A percentile compares a stretch with the other conserved stretches of the same genome.
These are phyloP conservation scores for Drosophila paracracens DNA, from an alignment of 2,888 invertebrate species.

Conservation along the genomic window DNA sequence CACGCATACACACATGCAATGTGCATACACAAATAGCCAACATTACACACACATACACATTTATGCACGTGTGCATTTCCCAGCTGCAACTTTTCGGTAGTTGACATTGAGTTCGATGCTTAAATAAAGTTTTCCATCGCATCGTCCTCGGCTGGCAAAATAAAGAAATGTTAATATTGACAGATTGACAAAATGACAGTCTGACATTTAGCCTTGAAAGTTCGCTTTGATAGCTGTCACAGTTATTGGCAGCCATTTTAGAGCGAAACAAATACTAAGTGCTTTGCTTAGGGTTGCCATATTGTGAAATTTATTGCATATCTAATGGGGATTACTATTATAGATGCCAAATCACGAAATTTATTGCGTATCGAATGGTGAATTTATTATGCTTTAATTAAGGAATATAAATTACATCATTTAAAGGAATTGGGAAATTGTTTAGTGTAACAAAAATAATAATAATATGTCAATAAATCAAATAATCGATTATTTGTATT, in stretches of 20 bases:
- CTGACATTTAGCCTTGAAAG: neutral
- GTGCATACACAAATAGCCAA: conserved; percentile 46
- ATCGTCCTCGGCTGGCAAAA: neutral
- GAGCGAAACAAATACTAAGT: neutral
- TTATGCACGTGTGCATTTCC: conserved; percentile 24
- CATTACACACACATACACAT: conserved; percentile 9
- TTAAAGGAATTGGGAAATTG: neutral
- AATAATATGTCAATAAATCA: neutral
- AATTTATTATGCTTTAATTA: neutral
- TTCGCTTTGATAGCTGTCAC: neutral
- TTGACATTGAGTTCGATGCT: conserved; percentile 15
- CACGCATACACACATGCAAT: conserved; percentile 42
- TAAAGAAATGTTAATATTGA: neutral
- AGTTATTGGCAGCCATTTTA: neutral
- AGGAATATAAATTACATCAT: neutral
- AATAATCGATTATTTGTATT: neutral
- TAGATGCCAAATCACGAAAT: neutral
- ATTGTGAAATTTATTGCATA: neutral
- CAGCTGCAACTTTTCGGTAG: conserved; percentile 45
- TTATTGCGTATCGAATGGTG: neutral
- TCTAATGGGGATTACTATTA: neutral
- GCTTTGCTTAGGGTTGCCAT: neutral
- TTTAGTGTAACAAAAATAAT: too few species aligned
- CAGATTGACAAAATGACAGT: neutral
- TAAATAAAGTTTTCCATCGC: conserved; percentile 6